Evolutionary conservation across 2,113 vertebrate species (phyloP).

Genomic region (Channa argus): DNA sequence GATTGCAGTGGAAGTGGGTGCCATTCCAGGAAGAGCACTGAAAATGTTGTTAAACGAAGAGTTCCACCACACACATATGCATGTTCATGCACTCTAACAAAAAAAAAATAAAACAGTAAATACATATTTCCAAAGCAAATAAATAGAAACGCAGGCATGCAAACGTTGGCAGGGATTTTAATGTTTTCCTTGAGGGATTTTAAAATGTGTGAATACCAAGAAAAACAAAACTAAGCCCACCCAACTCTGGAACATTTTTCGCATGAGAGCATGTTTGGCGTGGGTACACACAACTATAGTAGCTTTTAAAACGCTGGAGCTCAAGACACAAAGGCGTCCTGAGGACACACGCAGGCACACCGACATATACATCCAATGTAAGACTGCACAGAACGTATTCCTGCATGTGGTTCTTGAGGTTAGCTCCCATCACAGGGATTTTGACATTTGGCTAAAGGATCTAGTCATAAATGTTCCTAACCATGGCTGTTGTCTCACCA

Average conservation of each 20-base stretch:
- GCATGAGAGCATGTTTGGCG: conserved; percentile 46
- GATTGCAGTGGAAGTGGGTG: conserved; percentile 20
- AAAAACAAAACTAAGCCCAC: conserved; percentile 79
- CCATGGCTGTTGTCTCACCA: conserved; percentile 44
- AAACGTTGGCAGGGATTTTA: conserved; percentile 53
- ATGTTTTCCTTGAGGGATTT: conserved; percentile 54
- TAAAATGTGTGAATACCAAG: conserved; percentile 72
- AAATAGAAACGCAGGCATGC: conserved; percentile 48
- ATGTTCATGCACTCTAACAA: no score
- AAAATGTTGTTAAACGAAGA: no score
- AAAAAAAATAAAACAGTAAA: conserved; percentile 27
- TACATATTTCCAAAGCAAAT: conserved; percentile 72
- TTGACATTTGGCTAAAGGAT: conserved; percentile 56
- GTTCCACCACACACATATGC: conserved; percentile 2
- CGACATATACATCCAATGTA: conserved; percentile 49
- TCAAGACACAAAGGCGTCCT: conserved; percentile 63
- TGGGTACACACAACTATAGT: background rate
- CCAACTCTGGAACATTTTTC: conserved; percentile 78
- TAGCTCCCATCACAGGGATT: conserved; percentile 51
- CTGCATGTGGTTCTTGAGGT: conserved; percentile 57
- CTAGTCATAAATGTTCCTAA: conserved; percentile 43
- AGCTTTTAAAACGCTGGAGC: conserved; percentile 57
- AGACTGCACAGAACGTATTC: conserved; percentile 52
- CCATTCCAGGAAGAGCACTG: conserved; percentile 27
- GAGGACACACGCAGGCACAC: conserved; percentile 49